phyloP scores from a whole-genome alignment of 1,140 invertebrate species.

The Trachymyrmex cornetzi region DNA sequence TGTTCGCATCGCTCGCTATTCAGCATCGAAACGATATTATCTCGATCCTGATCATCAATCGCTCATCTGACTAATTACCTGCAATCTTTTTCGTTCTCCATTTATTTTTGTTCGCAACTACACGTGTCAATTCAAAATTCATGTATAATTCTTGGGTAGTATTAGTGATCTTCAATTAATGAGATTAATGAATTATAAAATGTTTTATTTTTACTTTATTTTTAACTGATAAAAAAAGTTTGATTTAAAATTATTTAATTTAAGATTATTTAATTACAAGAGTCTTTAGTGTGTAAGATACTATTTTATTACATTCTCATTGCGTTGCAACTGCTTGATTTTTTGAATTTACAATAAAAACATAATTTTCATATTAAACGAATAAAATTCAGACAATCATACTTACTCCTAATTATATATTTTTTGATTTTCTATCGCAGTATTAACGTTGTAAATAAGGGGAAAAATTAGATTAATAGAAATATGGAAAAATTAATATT shows the following conservation, averaged over 20 bases:
- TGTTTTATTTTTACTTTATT: background rate
- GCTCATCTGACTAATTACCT: constrained; percentile 8
- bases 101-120: background rate
- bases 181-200: background rate
- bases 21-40: constrained; percentile 4
- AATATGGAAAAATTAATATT: background rate
- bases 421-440: background rate
- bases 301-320: background rate
- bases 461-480: background rate
- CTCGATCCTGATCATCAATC: constrained; percentile 7
- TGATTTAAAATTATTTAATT: background rate
- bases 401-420: background rate
- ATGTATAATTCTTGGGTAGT: background rate
- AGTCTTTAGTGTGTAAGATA: no score
- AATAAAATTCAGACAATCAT: background rate
- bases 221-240: background rate
- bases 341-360: background rate
- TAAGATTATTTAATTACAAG: background rate
- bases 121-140: background rate
- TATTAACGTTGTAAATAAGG: background rate
- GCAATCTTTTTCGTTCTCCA: background rate
- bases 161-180: constrained; percentile 1
- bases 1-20: background rate
- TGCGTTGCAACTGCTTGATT: background rate
- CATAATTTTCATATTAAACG: background rate